A percentile compares a stretch with the other conserved stretches of the same genome.
These are phyloP conservation scores for Styela plicata DNA, from an alignment of 23 tunicate genomes.

Conservation along the genomic window DNA sequence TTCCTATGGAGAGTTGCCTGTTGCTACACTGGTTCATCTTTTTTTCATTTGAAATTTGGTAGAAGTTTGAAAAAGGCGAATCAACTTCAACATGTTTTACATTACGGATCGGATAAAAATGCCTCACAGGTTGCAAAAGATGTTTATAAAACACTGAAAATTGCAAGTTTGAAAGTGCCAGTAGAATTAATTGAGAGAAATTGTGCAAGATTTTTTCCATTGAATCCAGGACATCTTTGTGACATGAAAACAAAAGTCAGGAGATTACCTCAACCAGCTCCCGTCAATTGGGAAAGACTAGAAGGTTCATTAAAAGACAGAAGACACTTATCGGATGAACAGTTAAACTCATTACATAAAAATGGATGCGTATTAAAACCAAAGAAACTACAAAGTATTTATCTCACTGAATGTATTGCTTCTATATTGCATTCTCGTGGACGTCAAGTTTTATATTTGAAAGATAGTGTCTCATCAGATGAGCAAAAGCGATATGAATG, in stretches of 20 bases:
- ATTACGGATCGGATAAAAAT: constrained; percentile 11
- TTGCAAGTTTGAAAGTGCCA: constrained; percentile 27
- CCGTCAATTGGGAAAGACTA: too few relatives aligned
- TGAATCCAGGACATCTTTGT: not conserved
- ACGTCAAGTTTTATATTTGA: constrained; percentile 50
- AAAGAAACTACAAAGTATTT: constrained; percentile 2
- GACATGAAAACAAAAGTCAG: not conserved
- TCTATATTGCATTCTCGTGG: constrained; percentile 69
- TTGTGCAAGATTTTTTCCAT: constrained; percentile 6
- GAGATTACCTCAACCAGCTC: not conserved
- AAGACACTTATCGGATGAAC: not conserved
- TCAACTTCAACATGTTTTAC: not conserved
- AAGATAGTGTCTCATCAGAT: constrained; percentile 6
- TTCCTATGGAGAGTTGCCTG: constrained; percentile 28
- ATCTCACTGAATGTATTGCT: constrained; percentile 45
- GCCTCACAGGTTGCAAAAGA: constrained; percentile 23
- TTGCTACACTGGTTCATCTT: constrained; percentile 17
- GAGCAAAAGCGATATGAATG: constrained; percentile 33
- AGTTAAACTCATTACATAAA: constrained; percentile 8
- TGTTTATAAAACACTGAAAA: constrained; percentile 13
- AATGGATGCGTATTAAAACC: constrained; percentile 21
- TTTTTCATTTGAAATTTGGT: not conserved
- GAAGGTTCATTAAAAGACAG: not conserved
- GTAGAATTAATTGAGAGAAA: not conserved
- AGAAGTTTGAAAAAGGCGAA: not conserved